Conservation (phyloP, 2,797 vertebrate species). For the Furcifer pardalis region DNA sequence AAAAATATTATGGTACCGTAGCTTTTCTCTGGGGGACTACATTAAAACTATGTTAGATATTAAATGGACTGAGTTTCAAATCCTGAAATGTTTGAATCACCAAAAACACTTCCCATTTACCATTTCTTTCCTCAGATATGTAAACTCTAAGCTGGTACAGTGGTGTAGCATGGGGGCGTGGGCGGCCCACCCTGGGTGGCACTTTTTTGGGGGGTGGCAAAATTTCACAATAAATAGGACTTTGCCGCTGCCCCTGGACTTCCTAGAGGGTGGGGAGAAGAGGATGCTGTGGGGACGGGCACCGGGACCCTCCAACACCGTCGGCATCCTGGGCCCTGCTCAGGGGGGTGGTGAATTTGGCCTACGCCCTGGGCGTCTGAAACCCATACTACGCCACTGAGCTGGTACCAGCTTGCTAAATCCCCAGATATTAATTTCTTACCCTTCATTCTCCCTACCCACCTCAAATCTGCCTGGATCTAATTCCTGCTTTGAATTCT, state of each 20-base stretch:
- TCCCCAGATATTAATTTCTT: neutral
- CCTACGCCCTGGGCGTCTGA: no score
- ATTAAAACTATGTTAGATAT: neutral
- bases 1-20: constrained; percentile 1
- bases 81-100: neutral
- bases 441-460: neutral
- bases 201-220: no score
- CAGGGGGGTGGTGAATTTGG: no score
- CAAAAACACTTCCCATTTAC: neutral
- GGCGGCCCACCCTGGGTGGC: no score
- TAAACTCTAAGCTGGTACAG: neutral
- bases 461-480: neutral
- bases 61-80: neutral
- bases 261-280: no score
- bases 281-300: no score
- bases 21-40: neutral
- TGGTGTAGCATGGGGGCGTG: no score
- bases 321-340: no score
- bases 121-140: neutral
- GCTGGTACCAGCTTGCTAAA: neutral
- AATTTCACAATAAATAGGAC: no score
- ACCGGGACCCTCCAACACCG: no score
- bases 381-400: no score
- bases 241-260: no score
- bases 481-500: neutral